Base-by-base conservation (phyloP, 2,797 vertebrate genomes). In the Squalus acanthias region DNA sequence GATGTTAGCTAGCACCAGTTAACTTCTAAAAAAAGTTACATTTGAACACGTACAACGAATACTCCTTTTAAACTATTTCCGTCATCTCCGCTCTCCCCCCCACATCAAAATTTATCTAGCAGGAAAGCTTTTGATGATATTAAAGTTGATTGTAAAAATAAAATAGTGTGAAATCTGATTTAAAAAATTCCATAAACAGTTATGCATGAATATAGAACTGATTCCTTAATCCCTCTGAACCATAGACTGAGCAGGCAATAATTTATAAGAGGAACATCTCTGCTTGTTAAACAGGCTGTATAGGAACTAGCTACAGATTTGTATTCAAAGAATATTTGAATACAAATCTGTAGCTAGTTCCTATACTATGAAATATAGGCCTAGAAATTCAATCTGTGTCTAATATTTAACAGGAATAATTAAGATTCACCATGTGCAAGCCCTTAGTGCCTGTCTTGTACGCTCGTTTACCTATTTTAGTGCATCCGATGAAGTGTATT, bases 111-210 rank as follows among this genome's bases (percentile, higher is more conserved):
- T 39, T 39, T 93, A 93, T 46, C 0, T 67, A 63, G 7, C 87
- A 60, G 26, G 26, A 53, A 89, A 13, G 26, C 60, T 67, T 65
- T 65, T n/a, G 33, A 67, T 93, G 5, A 67, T 29, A 65, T 53
- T 65, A 67, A 93, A 93, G 63, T 70, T 94, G n/a, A 94, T 70
- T 46, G 65, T 39, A 69, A 67, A 70, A 94, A 94, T 94, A 69
- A 94, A 94, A 63, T 63, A 70, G 63, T 69, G n/a, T 94, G 60
- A 67, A 69, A 39, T 24, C 65, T 94, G 92, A 70, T 94, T 29
- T 24, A 20, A 69, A 69, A 33, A 46, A n/a, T 26, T 94, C 92
- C 33, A 94, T 69, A 94, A 69, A 94, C 92, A 94, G 92, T 39
- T 7, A 94, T 69, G 65, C 6, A 94, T 94, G 92, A 69, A 67